Conservation (phyloP, 2,113 vertebrate species). For the Neomonachus schauinslandi region DNA sequence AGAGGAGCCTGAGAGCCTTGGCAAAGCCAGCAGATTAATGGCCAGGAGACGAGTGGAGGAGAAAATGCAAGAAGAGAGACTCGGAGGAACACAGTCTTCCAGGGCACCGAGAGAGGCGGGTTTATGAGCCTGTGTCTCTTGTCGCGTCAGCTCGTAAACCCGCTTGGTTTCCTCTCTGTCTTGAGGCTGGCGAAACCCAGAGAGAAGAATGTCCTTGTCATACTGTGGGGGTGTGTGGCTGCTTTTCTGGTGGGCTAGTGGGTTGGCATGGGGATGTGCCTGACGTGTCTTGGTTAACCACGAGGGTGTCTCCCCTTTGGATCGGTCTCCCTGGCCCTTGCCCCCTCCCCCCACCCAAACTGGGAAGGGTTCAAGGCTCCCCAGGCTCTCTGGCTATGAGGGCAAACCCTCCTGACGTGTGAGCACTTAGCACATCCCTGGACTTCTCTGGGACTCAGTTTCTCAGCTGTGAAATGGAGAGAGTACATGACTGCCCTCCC, state of each 20-base stretch:
- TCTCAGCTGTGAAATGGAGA: neutral
- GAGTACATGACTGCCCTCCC: neutral
- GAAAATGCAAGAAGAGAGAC: neutral
- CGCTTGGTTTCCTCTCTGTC: slow-evolving; percentile 25
- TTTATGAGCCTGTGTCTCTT: slow-evolving; percentile 48
- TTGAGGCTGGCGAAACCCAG: neutral
- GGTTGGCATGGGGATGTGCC: neutral
- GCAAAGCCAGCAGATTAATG: neutral
- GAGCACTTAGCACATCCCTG: neutral
- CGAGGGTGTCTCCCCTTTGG: neutral
- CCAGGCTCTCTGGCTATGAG: neutral
- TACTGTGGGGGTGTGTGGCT: neutral
- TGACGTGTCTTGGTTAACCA: neutral
- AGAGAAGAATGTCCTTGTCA: slow-evolving; percentile 34
- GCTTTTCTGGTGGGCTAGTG: neutral
- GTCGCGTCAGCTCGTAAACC: slow-evolving; percentile 32
- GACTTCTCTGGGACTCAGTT: neutral
- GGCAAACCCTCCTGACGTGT: neutral
- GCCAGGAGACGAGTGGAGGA: neutral
- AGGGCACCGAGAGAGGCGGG: neutral
- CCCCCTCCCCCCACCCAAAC: too few relatives aligned
- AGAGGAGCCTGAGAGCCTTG: neutral
- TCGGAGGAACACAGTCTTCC: neutral
- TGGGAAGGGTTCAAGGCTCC: neutral
- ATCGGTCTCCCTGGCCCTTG: accelerated